Evolutionary conservation across 2,888 invertebrate species (phyloP).

Genomic region (Aromia moschata): DNA sequence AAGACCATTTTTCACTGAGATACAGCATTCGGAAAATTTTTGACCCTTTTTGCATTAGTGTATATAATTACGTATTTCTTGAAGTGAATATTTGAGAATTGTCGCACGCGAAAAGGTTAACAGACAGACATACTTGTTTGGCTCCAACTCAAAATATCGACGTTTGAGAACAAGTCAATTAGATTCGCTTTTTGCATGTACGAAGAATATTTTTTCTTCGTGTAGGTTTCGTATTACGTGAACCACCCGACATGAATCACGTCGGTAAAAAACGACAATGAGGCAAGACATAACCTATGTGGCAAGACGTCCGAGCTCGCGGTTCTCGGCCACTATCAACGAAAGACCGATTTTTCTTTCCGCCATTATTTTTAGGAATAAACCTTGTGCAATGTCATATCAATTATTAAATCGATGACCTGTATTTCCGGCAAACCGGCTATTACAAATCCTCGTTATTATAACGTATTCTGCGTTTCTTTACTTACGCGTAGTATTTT

Average conservation of each 20-base stretch:
- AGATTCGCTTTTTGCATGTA: too few relatives aligned
- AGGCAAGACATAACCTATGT: not conserved
- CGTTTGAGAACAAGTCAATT: too few relatives aligned
- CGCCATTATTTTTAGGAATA: conserved; percentile 3
- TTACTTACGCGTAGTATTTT: not conserved
- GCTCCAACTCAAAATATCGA: too few relatives aligned
- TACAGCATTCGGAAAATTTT: too few relatives aligned
- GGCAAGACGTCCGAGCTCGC: not conserved
- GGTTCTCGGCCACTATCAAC: not conserved
- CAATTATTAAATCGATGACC: conserved; percentile 13
- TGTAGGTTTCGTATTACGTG: too few relatives aligned
- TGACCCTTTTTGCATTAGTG: too few relatives aligned
- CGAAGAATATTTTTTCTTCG: too few relatives aligned
- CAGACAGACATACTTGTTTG: too few relatives aligned
- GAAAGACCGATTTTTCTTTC: not conserved
- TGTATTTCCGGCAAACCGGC: conserved; percentile 1
- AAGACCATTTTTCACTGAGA: too few relatives aligned
- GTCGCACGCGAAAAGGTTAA: too few relatives aligned
- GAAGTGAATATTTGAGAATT: too few relatives aligned
- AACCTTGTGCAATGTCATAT: conserved; percentile 8
- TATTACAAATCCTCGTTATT: not conserved
- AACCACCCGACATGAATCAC: not conserved
- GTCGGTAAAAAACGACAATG: not conserved
- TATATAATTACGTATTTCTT: too few relatives aligned
- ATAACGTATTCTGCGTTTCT: not conserved